Conservation (phyloP, 2,888 invertebrate species). For the Mongoloraphidia duomilia region DNA sequence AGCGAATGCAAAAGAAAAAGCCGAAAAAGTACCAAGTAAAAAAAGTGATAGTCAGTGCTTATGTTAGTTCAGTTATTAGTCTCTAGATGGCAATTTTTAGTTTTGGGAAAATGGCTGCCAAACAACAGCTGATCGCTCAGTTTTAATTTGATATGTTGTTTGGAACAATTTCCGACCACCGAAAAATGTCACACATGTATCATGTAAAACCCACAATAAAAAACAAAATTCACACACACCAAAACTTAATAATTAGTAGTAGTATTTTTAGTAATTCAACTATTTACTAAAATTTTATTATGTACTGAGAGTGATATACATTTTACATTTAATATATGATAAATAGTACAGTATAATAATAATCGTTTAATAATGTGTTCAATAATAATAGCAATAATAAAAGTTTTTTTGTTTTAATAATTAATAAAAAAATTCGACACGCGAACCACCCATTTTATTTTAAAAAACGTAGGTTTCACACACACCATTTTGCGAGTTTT, state of each 20-base stretch:
- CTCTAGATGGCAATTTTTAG: neutral
- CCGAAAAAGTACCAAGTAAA: neutral
- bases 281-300: slow-evolving; percentile 5
- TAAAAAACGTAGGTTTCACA: slow-evolving; percentile 4
- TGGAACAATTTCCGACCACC: no score
- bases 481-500: slow-evolving; percentile 6
- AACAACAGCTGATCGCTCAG: neutral
- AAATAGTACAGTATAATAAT: slow-evolving; percentile 31
- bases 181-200: no score
- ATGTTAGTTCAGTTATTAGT: slow-evolving; percentile 5
- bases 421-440: slow-evolving; percentile 29
- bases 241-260: slow-evolving; percentile 6
- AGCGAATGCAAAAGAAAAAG: no score
- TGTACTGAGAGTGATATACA: slow-evolving; percentile 28
- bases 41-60: slow-evolving; percentile 3
- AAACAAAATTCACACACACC: slow-evolving; percentile 4
- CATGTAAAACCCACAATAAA: slow-evolving; percentile 2
- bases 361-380: slow-evolving; percentile 16
- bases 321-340: slow-evolving; percentile 30
- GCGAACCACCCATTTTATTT: slow-evolving; percentile 27
- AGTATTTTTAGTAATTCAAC: slow-evolving; percentile 5
- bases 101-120: neutral
- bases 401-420: slow-evolving; percentile 29
- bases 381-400: slow-evolving; percentile 28
- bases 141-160: no score